A percentile compares a stretch with the other conserved stretches of the same genome.
Conservation (phyloP, 2,797 vertebrate species). For the Okamejei kenojei region DNA sequence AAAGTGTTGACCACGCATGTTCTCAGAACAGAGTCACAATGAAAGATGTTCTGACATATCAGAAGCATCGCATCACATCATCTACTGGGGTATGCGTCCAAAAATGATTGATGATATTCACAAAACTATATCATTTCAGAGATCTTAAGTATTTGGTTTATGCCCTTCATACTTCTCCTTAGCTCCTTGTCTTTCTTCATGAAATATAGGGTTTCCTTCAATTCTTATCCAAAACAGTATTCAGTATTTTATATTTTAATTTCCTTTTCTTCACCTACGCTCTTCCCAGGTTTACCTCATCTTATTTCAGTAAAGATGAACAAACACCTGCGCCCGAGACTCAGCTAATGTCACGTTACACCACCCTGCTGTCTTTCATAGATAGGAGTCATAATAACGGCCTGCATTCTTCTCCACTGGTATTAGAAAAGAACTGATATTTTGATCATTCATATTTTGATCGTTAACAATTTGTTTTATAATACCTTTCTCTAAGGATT, state of each 20-base stretch:
- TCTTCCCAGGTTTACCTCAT: neutral
- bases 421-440: neutral
- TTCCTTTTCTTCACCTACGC: neutral
- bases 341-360: neutral
- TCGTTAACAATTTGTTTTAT: neutral
- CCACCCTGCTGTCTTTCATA: neutral
- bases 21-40: conserved; percentile 47
- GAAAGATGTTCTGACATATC: conserved; percentile 46
- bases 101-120: neutral
- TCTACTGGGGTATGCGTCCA: conserved; percentile 39
- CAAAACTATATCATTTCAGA: neutral
- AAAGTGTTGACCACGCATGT: conserved; percentile 43
- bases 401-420: neutral
- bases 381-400: neutral
- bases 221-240: too few species aligned
- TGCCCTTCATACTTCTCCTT: neutral
- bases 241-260: neutral
- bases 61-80: conserved; percentile 43
- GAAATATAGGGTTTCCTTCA: neutral
- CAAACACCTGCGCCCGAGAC: neutral
- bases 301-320: neutral
- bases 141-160: neutral
- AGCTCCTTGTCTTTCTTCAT: neutral
- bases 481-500: neutral
- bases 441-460: neutral